phyloP scores from a whole-genome alignment of 2,797 vertebrate species.

The Otolemur crassicaudatus region DNA sequence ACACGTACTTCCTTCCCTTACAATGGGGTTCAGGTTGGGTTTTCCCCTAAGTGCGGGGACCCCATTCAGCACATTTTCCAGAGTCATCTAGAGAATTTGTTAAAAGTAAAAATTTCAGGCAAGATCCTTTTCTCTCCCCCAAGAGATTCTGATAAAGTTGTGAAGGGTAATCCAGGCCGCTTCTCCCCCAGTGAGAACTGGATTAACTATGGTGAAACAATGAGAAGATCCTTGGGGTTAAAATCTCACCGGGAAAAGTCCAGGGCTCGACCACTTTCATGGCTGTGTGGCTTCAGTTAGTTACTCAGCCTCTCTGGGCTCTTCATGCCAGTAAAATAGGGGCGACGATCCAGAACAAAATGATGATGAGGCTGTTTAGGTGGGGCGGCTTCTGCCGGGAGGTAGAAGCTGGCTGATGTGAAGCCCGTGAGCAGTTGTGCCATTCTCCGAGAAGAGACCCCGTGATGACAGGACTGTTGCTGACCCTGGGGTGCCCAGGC shows the following conservation, averaged over 20 bases:
- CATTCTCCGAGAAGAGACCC: not conserved
- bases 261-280: not conserved
- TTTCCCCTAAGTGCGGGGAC: not conserved
- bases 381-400: not conserved
- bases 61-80: not conserved
- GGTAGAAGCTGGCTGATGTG: not conserved
- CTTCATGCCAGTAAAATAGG: not conserved
- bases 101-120: not conserved
- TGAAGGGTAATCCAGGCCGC: too few species aligned
- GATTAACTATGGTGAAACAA: not conserved
- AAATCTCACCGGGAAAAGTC: not conserved
- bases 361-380: not conserved
- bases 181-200: not conserved
- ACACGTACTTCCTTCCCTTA: not conserved
- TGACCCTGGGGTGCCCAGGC: not conserved
- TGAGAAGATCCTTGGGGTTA: not conserved
- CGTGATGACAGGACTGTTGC: not conserved
- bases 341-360: constrained; percentile 2
- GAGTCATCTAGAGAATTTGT: not conserved
- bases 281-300: constrained; percentile 29
- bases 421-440: not conserved
- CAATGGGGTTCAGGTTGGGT: not conserved
- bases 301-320: constrained; percentile 55
- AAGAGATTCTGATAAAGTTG: not conserved
- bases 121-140: not conserved